Base-by-base conservation (phyloP, 2,888 invertebrate genomes). In the Cephonodes hylas region DNA sequence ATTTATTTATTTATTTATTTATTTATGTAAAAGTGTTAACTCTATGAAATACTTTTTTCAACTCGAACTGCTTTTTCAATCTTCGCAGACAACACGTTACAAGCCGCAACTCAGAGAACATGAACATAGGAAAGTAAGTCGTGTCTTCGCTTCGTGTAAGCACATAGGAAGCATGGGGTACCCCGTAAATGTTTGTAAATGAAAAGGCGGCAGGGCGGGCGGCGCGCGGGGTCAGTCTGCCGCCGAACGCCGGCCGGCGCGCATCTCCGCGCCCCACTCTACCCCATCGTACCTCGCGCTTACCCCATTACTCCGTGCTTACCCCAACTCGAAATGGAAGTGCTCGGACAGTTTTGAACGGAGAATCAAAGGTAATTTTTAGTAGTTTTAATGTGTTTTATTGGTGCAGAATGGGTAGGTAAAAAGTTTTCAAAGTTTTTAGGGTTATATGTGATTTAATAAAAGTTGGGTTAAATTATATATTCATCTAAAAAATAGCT, bases 231-330 rank as follows among this genome's bases (percentile, higher is more conserved):
- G 68, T 70, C 74, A 90, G 91, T 91, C 85, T 78, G 83, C 83
- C 85, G 85, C 83, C 77, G 73, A 81, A 81, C 88, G 82, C 81
- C 83, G 85, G 82, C 79, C 79, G 83, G 86, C 85, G 83, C 80
- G 81, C 67, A 67, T 58, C 63, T 34, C 63, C 68, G 69, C 66
- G 64, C 61, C 67, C 69, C 68, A 69, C 63, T 65, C 72, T 72
- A n/a, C n/a, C n/a, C n/a, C n/a, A n/a, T 63, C 64, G 68, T 65
- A 65, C 61, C 63, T 7, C 57, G 42, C n/a, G n/a, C n/a, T n/a
- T n/a, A n/a, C n/a, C n/a, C n/a, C n/a, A n/a, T n/a, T n/a, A n/a
- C n/a, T n/a, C n/a, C n/a, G 34, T 44, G n/a, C n/a, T 18, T n/a
- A 7, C 20, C 31, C 45, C 20, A 34, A 60, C 34, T 42, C 42